Percentiles rank a stretch among this genome's conserved stretches.
Evolutionary conservation across 2,797 vertebrate genomes (phyloP).

Genomic region (Scomberomorus guttatus): DNA sequence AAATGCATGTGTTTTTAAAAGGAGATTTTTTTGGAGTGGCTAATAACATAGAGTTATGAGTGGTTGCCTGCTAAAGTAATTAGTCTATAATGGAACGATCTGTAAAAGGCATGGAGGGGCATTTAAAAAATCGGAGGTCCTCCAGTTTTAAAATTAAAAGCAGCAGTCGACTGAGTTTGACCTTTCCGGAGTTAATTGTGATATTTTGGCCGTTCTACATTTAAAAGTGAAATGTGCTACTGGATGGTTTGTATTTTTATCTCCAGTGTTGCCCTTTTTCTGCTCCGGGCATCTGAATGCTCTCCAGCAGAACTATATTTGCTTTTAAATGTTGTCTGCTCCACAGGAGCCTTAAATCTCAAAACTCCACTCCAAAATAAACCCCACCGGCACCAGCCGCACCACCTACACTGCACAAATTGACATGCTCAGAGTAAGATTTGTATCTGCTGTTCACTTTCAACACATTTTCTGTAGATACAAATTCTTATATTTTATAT

Average conservation of each 20-base stretch:
- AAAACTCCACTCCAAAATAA: slow-evolving; percentile 31
- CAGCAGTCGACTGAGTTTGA: neutral
- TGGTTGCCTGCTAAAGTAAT: neutral
- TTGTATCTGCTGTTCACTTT: slow-evolving; percentile 7
- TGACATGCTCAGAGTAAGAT: neutral
- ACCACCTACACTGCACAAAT: slow-evolving; percentile 14
- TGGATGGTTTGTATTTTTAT: slow-evolving; percentile 14
- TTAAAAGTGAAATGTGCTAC: slow-evolving; percentile 4
- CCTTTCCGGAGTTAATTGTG: neutral
- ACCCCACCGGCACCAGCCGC: slow-evolving; percentile 12
- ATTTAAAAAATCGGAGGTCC: neutral
- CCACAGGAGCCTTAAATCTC: slow-evolving; percentile 49
- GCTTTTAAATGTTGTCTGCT: slow-evolving; percentile 44
- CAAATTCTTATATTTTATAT: neutral
- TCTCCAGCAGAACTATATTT: slow-evolving; percentile 28
- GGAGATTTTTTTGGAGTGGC: neutral
- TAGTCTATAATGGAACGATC: neutral
- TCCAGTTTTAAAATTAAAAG: neutral
- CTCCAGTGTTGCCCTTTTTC: neutral
- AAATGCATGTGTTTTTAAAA: neutral
- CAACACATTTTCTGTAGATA: neutral
- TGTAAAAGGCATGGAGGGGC: neutral
- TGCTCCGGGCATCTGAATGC: slow-evolving; percentile 15
- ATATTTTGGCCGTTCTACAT: neutral
- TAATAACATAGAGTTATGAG: neutral